Evolutionary conservation across 2,888 invertebrate genomes (phyloP).

Genomic region (Ashinkailepas kermadecensis): DNA sequence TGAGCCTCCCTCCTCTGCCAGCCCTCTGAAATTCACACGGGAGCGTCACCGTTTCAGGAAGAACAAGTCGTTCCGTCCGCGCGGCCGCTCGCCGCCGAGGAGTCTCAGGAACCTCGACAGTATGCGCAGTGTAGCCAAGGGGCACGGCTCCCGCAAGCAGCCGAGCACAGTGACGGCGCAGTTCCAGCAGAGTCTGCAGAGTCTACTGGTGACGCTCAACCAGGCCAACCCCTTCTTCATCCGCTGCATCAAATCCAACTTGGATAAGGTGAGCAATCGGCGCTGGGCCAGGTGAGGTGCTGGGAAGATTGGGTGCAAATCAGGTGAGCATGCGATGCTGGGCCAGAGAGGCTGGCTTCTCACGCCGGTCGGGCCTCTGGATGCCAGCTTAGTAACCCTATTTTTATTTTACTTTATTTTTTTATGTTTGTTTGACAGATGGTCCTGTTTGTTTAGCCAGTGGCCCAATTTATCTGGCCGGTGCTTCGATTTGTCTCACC

Average conservation of each 20-base stretch:
- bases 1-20: no score
- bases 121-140: conserved; percentile 70
- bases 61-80: conserved; percentile 84
- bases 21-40: no score
- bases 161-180: conserved; percentile 90
- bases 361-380: no score
- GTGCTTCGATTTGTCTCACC: no score
- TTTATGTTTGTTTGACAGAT: no score
- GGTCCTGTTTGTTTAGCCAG: no score
- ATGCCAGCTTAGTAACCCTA: no score
- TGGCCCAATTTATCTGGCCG: no score
- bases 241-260: conserved; percentile 91
- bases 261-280: conserved; percentile 58
- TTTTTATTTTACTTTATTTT: no score
- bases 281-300: neutral
- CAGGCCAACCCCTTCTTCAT: conserved; percentile 80
- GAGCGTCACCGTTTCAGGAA: conserved; percentile 54
- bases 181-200: conserved; percentile 84
- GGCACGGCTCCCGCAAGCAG: conserved; percentile 58
- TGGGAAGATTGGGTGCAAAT: neutral
- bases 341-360: no score
- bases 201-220: conserved; percentile 87
- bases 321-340: neutral
- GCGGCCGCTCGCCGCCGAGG: conserved; percentile 33
- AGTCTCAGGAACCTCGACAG: conserved; percentile 76